Conservation (phyloP, 1,140 invertebrate species). For the Euglossa dilemma region DNA sequence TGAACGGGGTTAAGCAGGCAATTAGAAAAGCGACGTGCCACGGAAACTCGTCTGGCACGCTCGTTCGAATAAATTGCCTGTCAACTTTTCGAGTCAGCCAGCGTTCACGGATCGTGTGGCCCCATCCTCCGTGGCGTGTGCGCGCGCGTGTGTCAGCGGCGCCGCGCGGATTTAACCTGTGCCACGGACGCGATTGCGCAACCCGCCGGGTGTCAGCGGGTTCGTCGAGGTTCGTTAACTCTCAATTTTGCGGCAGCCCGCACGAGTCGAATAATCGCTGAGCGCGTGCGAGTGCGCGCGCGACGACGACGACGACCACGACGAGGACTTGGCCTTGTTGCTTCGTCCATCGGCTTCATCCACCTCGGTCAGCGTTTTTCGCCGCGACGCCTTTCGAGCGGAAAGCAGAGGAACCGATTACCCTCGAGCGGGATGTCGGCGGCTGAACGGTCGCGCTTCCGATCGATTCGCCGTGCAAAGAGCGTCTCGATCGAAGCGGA, state of each 20-base stretch:
- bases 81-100: slow-evolving; percentile 57
- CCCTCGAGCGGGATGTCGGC: too few species aligned
- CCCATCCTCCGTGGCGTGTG: slow-evolving; percentile 11
- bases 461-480: too few species aligned
- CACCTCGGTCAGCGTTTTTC: too few species aligned
- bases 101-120: slow-evolving; percentile 16
- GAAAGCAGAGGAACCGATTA: neutral
- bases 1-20: slow-evolving; percentile 54
- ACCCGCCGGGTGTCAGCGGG: slow-evolving; percentile 64
- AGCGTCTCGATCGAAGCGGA: neutral
- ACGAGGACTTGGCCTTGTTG: too few species aligned
- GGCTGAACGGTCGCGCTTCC: neutral
- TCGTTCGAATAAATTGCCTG: slow-evolving; percentile 74
- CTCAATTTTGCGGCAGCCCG: slow-evolving; percentile 73
- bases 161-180: slow-evolving; percentile 35
- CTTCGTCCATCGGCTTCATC: neutral
- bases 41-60: slow-evolving; percentile 50
- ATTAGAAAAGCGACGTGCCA: slow-evolving; percentile 59
- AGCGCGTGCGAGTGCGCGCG: neutral
- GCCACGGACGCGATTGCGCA: slow-evolving; percentile 59
- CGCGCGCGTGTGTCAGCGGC: slow-evolving; percentile 10
- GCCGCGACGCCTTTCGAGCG: too few species aligned
- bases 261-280: slow-evolving; percentile 61
- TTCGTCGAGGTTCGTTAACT: slow-evolving; percentile 76
- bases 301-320: too few species aligned